phyloP scores from a whole-genome alignment of 2,888 invertebrate species.

The Entomobrya multifasciata region DNA sequence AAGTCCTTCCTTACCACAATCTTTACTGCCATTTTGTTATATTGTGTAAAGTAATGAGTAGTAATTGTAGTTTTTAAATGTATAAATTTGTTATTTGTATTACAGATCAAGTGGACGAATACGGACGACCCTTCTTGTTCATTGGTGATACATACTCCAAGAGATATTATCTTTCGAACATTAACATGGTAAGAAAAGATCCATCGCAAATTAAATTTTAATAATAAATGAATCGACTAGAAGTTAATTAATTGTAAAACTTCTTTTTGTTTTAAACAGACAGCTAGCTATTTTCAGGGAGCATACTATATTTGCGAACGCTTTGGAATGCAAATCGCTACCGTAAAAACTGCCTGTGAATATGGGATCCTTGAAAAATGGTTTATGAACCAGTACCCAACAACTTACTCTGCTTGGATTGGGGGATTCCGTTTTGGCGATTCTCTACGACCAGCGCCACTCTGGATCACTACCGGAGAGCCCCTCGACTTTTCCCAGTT shows the following conservation, averaged over 20 bases:
- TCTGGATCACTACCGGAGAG: conserved; percentile 36
- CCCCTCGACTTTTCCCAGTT: conserved; percentile 24
- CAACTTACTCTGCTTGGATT: conserved; percentile 37
- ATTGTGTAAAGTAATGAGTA: too few relatives aligned
- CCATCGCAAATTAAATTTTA: neutral
- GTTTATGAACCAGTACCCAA: conserved; percentile 28
- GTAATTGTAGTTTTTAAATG: too few relatives aligned
- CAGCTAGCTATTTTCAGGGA: neutral
- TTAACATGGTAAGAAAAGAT: neutral
- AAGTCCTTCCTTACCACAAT: too few relatives aligned
- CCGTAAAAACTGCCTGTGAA: conserved; percentile 33
- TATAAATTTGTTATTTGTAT: too few relatives aligned
- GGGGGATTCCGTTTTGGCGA: conserved; percentile 35
- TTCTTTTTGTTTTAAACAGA: conserved; percentile 12
- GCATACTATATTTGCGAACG: neutral
- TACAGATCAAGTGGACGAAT: neutral
- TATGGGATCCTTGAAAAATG: conserved; percentile 30
- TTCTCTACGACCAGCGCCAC: neutral
- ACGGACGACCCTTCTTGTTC: neutral
- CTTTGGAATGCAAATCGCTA: conserved; percentile 4
- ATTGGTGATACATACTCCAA: conserved; percentile 43
- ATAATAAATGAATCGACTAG: neutral
- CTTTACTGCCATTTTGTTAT: too few relatives aligned
- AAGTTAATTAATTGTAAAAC: too few relatives aligned
- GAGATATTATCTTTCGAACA: neutral